A percentile compares a stretch with the other conserved stretches of the same genome.
Conservation (phyloP, 1,140 invertebrate species). For the Ylistrum balloti region DNA sequence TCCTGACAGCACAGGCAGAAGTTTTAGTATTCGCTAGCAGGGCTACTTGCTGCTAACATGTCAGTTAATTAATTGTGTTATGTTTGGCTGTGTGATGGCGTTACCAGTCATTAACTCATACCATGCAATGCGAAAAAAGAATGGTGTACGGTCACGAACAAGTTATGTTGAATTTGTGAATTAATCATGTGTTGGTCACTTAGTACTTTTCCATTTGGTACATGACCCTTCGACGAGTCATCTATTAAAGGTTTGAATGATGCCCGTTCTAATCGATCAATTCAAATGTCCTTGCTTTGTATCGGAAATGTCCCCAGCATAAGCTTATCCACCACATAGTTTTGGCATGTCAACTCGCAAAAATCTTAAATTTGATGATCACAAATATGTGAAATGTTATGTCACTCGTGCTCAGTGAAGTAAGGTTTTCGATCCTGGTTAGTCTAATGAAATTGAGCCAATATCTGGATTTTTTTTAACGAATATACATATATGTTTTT, state of each 20-base stretch:
- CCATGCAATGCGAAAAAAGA: not conserved
- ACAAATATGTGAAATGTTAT: too few relatives aligned
- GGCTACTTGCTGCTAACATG: not conserved
- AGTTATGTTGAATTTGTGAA: not conserved
- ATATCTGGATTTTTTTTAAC: too few relatives aligned
- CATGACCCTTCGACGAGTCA: not conserved
- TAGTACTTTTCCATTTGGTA: not conserved
- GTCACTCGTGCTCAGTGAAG: too few relatives aligned
- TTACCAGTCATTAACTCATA: not conserved
- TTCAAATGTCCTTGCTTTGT: not conserved
- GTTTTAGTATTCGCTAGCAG: not conserved
- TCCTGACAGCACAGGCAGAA: not conserved
- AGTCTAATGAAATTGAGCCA: too few relatives aligned
- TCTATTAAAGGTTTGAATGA: not conserved
- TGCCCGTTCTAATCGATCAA: not conserved
- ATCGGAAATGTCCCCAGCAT: not conserved
- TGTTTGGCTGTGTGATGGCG: not conserved
- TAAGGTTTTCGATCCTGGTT: too few relatives aligned
- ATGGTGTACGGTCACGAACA: not conserved
- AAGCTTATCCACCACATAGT: not conserved
- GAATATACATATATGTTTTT: too few relatives aligned
- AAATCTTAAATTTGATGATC: not conserved
- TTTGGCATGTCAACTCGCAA: not conserved
- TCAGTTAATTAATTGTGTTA: not conserved
- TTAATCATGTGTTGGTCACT: conserved; percentile 1